phyloP scores from a whole-genome alignment of 2,888 invertebrate genomes.

The Tinea trinotella region DNA sequence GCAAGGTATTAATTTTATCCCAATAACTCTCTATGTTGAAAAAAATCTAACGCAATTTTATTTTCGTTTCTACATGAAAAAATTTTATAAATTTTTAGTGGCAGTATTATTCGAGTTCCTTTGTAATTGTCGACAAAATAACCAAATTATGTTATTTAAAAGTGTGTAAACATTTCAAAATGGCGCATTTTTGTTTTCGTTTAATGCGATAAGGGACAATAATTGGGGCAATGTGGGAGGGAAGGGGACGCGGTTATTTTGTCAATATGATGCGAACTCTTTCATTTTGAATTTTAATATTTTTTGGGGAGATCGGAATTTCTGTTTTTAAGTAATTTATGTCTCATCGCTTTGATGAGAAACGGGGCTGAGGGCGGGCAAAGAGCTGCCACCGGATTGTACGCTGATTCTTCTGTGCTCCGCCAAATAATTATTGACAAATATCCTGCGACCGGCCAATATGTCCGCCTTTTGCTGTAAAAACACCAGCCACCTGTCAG shows the following conservation, averaged over 20 bases:
- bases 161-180: background rate
- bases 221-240: slow-evolving; percentile 7
- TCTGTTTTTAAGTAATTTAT: slow-evolving; percentile 35
- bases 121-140: background rate
- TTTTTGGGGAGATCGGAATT: background rate
- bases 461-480: slow-evolving; percentile 74
- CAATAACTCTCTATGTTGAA: background rate
- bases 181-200: background rate
- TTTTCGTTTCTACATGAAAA: background rate
- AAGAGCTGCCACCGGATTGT: slow-evolving; percentile 66
- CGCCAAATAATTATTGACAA: slow-evolving; percentile 74
- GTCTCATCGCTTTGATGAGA: slow-evolving; percentile 67
- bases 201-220: background rate
- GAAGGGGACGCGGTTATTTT: slow-evolving; percentile 6
- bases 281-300: background rate
- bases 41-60: background rate
- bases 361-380: slow-evolving; percentile 66
- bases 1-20: background rate
- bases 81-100: slow-evolving; percentile 3
- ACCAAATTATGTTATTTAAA: background rate
- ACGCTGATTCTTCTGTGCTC: slow-evolving; percentile 73
- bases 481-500: slow-evolving; percentile 40
- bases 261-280: slow-evolving; percentile 1
- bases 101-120: slow-evolving; percentile 1
- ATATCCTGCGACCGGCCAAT: slow-evolving; percentile 72